phyloP scores from a whole-genome alignment of 2,113 vertebrate species.

The Agelaius tricolor region DNA sequence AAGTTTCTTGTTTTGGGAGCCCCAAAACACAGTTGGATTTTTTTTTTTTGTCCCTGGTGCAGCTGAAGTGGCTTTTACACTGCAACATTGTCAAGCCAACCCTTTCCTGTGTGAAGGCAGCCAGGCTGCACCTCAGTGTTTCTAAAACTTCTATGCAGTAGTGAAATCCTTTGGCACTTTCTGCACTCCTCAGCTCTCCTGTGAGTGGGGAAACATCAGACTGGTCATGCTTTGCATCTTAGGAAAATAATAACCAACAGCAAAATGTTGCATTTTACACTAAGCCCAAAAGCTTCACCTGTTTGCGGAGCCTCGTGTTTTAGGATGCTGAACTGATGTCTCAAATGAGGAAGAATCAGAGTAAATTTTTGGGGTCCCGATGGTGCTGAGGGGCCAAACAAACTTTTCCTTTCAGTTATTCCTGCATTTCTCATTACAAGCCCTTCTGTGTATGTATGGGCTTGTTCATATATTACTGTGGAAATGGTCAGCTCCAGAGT shows the following conservation, averaged over 20 bases:
- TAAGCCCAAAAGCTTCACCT: neutral
- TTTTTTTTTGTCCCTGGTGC: neutral
- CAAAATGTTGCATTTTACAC: neutral
- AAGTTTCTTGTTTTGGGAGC: too few species aligned
- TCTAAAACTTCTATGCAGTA: neutral
- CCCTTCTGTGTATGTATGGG: neutral
- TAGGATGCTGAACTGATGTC: neutral
- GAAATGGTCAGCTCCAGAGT: neutral
- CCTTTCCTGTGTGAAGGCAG: neutral
- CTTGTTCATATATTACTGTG: neutral
- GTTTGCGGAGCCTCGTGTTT: rapidly evolving
- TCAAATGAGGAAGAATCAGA: neutral
- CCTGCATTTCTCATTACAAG: neutral
- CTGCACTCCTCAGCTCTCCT: neutral
- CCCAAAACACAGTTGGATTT: neutral
- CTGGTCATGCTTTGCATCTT: rapidly evolving
- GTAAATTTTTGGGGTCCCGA: neutral
- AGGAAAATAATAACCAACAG: neutral
- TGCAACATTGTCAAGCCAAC: rapidly evolving
- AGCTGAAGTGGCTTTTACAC: neutral
- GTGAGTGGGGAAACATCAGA: too few species aligned
- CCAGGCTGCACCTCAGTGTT: neutral
- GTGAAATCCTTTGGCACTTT: neutral
- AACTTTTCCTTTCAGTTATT: neutral
- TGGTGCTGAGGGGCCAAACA: neutral